These are phyloP conservation scores for Arenaria interpres DNA, from an alignment of 2,113 vertebrate genomes.

Conservation along the genomic window DNA sequence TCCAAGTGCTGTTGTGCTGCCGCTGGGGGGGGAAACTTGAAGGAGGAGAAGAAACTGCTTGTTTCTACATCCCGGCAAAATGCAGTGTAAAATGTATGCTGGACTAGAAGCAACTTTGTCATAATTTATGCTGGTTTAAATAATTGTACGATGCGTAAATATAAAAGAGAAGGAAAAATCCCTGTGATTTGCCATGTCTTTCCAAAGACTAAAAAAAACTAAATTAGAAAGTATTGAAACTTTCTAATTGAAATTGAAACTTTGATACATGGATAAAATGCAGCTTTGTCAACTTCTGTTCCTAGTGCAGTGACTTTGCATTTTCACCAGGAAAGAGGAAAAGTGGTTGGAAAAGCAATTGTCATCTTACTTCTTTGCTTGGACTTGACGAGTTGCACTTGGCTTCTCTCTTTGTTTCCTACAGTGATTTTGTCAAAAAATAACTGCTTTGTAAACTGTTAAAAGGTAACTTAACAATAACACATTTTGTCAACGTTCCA, in stretches of 20 bases:
- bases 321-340: neutral
- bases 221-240: neutral
- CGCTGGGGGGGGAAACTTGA: neutral
- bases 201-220: neutral
- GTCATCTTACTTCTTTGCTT: neutral
- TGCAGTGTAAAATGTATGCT: neutral
- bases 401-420: neutral
- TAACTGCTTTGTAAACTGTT: neutral
- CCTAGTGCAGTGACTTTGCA: neutral
- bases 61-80: neutral
- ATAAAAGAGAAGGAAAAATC: neutral
- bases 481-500: neutral
- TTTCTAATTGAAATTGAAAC: neutral
- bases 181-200: neutral
- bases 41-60: neutral
- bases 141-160: neutral
- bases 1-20: fast-evolving
- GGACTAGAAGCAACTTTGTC: neutral
- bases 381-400: neutral
- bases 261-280: neutral
- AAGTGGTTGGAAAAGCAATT: neutral
- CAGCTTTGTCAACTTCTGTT: neutral
- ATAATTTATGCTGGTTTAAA: neutral
- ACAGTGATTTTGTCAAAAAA: neutral
- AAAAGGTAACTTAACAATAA: neutral